Base-by-base conservation (phyloP, 2,888 invertebrate species). In the Monopis laevigella region DNA sequence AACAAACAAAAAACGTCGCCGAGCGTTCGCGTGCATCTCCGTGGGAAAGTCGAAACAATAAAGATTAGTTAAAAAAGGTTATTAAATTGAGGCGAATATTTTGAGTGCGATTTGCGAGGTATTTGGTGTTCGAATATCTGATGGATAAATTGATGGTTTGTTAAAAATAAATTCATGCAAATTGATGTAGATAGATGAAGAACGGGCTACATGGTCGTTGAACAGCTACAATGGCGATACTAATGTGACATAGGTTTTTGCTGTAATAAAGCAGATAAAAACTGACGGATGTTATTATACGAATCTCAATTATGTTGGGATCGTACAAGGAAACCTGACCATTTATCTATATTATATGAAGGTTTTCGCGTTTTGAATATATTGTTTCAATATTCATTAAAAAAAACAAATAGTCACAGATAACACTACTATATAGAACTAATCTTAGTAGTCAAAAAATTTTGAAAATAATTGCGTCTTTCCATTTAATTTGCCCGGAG, bases 21-120 rank as follows among this genome's bases (percentile, higher is more conserved):
- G 21, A 21, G 16, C 63, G 60, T 53, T 69, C 63, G 67, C 67
- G 65, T 70, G 71, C 62, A 65, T 48, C 55, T 59, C 59, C 77
- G 77, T 77, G 77, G 75, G 77, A 78, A 77, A 64, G 55, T 49
- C 45, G 52, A 48, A 59, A 65, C 63, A 65, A 67, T 63, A 67
- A 66, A 58, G 13, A n/a, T n/a, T n/a, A n/a, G n/a, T n/a, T n/a
- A n/a, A n/a, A n/a, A n/a, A n/a, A 28, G 17, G 14, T 35, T 27
- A 54, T 65, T 56, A 57, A 59, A 57, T 54, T 51, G 43, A 47
- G 48, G 51, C 55, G 55, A 60, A 65, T 62, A 63, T 65, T 65
- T 53, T 55, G 62, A 60, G 54, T 62, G 59, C 57, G 56, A 56
- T 68, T 68, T 60, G 66, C 65, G 48, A 65, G 65, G 61, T 64